A percentile compares a stretch with the other conserved stretches of the same genome.
Conservation (phyloP, 2,113 vertebrate species). For the Malurus alboscapulatus region DNA sequence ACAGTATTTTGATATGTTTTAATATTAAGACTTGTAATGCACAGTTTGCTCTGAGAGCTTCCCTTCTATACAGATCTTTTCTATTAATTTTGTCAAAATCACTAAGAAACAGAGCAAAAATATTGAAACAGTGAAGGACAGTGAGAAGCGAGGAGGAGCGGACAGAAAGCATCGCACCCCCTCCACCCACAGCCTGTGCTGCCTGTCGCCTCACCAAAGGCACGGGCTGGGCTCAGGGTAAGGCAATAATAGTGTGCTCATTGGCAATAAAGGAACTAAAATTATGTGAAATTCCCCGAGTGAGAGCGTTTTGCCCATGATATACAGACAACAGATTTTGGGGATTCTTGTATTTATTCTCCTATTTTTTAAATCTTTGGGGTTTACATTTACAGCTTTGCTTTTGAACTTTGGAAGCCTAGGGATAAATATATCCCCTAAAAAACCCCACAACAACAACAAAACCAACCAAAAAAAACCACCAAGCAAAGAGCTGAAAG, state of each 20-base stretch:
- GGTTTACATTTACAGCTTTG: background rate
- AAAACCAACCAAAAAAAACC: too few species aligned
- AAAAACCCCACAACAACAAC: background rate
- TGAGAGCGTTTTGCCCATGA: background rate
- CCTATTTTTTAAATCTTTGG: background rate
- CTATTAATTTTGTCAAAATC: background rate
- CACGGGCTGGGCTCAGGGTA: rapidly evolving
- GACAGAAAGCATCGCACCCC: rapidly evolving
- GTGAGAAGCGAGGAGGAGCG: background rate
- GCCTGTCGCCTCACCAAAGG: rapidly evolving
- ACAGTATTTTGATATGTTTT: background rate
- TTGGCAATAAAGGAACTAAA: background rate
- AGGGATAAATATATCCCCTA: background rate
- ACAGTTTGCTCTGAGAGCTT: background rate
- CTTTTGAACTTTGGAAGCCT: background rate
- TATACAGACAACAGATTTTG: background rate
- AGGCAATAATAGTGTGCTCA: background rate
- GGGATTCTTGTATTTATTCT: background rate
- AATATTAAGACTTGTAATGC: background rate
- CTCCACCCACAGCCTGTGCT: background rate
- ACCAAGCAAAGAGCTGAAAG: background rate
- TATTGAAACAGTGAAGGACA: background rate
- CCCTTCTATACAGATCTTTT: background rate
- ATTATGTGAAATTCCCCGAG: background rate
- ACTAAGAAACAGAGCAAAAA: background rate